Evolutionary conservation across 2,797 vertebrate species (phyloP).

Genomic region (Menidia menidia): DNA sequence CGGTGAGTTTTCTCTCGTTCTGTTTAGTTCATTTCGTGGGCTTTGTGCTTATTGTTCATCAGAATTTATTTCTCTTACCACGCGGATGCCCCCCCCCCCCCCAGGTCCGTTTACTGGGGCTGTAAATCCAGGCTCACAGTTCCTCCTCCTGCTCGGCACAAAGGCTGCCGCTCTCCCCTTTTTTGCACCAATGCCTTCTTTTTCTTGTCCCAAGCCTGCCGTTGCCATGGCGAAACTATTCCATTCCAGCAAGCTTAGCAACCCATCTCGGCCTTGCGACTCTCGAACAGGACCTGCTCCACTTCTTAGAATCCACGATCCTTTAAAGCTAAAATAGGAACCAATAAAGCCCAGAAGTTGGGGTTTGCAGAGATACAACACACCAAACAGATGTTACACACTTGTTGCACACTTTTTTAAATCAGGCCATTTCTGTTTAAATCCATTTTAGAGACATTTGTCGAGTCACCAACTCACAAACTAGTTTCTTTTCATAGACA

Average conservation of each 20-base stretch:
- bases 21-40: conserved; percentile 3
- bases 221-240: conserved; percentile 82
- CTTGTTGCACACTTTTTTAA: neutral
- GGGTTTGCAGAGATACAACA: conserved; percentile 46
- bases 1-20: conserved; percentile 83
- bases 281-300: conserved; percentile 35
- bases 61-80: conserved; percentile 47
- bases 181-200: conserved; percentile 42
- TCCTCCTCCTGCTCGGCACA: conserved; percentile 43
- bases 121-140: conserved; percentile 44
- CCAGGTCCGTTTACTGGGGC: conserved; percentile 27
- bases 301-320: conserved; percentile 50
- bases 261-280: conserved; percentile 65
- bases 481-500: conserved; percentile 13
- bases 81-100: conserved; percentile 6
- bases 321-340: conserved; percentile 42
- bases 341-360: conserved; percentile 78
- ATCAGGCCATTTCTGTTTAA: conserved; percentile 1
- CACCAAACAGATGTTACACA: conserved; percentile 20
- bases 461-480: conserved; percentile 31
- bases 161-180: conserved; percentile 30
- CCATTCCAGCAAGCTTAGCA: conserved; percentile 79
- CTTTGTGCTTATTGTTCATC: conserved; percentile 28
- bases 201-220: conserved; percentile 46
- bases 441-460: too few relatives aligned